These are phyloP conservation scores for Aproaerema taeniolella DNA, from an alignment of 2,888 invertebrate genomes.

Conservation along the genomic window DNA sequence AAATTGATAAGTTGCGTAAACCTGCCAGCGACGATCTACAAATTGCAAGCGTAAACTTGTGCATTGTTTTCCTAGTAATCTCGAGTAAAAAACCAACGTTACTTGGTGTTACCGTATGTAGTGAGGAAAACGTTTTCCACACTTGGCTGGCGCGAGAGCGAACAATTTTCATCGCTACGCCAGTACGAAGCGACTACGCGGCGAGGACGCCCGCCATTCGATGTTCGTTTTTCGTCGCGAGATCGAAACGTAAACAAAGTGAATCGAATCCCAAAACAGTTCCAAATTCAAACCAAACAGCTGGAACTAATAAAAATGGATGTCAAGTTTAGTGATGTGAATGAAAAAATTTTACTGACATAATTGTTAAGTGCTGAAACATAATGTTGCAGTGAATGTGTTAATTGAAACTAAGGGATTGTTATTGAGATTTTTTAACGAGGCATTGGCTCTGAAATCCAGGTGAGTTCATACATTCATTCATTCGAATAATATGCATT, in stretches of 20 bases:
- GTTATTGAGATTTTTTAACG: constrained; percentile 27
- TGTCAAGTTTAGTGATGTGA: no score
- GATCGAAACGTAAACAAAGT: constrained; percentile 46
- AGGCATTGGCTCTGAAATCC: constrained; percentile 31
- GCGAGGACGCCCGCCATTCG: constrained; percentile 29
- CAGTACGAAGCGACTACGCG: constrained; percentile 35
- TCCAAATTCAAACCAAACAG: no score
- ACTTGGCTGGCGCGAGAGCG: constrained; percentile 28
- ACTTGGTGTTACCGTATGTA: constrained; percentile 19
- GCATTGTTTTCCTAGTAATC: constrained; percentile 17
- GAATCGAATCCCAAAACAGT: no score
- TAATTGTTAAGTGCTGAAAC: constrained; percentile 9
- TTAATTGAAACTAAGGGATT: constrained; percentile 21
- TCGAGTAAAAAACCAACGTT: constrained; percentile 20
- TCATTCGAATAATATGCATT: no score
- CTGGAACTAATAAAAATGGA: no score
- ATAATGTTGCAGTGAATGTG: constrained; percentile 11
- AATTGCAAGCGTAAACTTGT: no score
- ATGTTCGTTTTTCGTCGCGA: constrained; percentile 13
- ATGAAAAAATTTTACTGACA: no score
- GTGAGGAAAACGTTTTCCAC: constrained; percentile 61
- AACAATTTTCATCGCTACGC: constrained; percentile 43
- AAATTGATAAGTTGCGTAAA: no score
- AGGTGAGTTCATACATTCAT: no score
- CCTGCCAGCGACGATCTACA: no score